These are phyloP conservation scores for Lasioglossum marginatum DNA, from an alignment of 2,888 invertebrate species.

Conservation along the genomic window DNA sequence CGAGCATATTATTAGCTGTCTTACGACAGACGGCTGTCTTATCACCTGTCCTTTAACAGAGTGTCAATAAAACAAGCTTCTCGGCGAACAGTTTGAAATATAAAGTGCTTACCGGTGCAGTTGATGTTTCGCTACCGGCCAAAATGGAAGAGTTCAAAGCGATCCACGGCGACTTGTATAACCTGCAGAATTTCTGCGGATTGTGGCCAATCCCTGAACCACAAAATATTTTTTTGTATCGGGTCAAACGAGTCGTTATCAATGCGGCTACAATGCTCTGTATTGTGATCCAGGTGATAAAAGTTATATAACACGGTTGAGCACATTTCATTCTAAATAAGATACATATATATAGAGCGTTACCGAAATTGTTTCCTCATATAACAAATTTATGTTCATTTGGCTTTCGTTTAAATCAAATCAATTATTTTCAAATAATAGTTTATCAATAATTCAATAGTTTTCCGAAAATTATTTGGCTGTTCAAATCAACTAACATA, in stretches of 20 bases:
- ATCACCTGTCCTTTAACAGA: background rate
- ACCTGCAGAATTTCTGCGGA: background rate
- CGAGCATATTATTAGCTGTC: background rate
- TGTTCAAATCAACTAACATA: too few species aligned
- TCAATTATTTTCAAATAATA: background rate
- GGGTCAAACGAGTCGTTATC: background rate
- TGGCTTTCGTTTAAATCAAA: background rate
- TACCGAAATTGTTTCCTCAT: too few species aligned
- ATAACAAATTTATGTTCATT: background rate
- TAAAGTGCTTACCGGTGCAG: background rate
- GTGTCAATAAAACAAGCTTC: background rate
- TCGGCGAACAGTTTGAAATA: background rate
- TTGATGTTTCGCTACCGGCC: background rate
- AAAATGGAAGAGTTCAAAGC: background rate
- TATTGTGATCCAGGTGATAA: background rate
- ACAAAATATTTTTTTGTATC: background rate
- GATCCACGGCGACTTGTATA: background rate
- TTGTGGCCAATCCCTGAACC: background rate
- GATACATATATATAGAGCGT: too few species aligned
- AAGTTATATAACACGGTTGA: background rate
- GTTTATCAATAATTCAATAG: too few species aligned
- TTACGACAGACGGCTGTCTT: background rate
- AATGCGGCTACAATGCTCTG: background rate
- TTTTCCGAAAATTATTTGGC: too few species aligned
- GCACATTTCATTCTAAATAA: background rate